A percentile compares a stretch with the other conserved stretches of the same genome.
Evolutionary conservation across 2,888 invertebrate genomes (phyloP).

Genomic region (Yponomeuta evonymella): DNA sequence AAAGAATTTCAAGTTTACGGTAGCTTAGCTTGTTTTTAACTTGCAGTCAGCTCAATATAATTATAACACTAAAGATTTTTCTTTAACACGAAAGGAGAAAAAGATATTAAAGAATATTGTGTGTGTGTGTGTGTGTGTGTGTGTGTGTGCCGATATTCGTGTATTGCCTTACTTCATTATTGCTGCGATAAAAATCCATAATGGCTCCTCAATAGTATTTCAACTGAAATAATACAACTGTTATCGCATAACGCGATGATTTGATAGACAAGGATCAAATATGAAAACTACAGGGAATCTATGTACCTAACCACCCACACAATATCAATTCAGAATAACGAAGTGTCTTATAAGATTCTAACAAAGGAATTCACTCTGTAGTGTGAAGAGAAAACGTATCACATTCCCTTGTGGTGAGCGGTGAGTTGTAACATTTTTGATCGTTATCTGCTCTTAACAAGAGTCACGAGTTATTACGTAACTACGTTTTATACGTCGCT

Average conservation of each 20-base stretch:
- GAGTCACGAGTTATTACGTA: slow-evolving; percentile 74
- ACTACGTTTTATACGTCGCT: slow-evolving; percentile 44
- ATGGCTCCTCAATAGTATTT: not conserved
- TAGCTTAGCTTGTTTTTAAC: too few species aligned
- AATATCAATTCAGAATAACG: not conserved
- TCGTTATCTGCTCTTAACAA: slow-evolving; percentile 48
- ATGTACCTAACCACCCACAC: not conserved
- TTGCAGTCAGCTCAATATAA: too few species aligned
- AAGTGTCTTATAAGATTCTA: not conserved
- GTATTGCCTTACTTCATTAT: not conserved
- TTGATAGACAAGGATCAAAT: slow-evolving; percentile 41
- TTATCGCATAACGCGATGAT: slow-evolving; percentile 11
- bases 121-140: too few species aligned
- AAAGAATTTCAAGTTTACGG: not conserved
- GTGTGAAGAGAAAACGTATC: not conserved
- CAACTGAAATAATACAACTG: slow-evolving; percentile 13
- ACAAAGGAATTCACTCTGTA: not conserved
- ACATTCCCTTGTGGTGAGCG: slow-evolving; percentile 32
- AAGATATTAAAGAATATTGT: too few species aligned
- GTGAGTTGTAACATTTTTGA: slow-evolving; percentile 49
- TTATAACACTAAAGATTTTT: too few species aligned
- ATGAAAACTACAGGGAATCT: slow-evolving; percentile 47
- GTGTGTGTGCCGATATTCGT: too few species aligned
- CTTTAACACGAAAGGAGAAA: too few species aligned
- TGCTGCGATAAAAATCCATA: not conserved